Evolutionary conservation across 2,797 vertebrate genomes (phyloP).

Genomic region (Falco peregrinus): DNA sequence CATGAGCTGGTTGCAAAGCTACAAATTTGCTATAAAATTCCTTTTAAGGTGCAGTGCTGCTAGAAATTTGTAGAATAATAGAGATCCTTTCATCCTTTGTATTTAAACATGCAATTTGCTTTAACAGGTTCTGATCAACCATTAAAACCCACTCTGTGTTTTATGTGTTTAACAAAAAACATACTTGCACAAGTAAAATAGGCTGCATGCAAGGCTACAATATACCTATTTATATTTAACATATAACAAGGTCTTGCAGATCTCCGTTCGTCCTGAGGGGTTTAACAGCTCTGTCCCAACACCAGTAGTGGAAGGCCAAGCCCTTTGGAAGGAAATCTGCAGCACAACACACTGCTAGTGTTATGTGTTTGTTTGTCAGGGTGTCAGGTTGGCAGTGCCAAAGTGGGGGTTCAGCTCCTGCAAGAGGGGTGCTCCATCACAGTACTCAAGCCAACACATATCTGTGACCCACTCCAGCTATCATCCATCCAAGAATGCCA

Average conservation of each 20-base stretch:
- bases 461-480: neutral
- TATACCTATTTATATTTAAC: slow-evolving; percentile 12
- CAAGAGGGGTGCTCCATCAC: neutral
- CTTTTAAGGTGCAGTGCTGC: slow-evolving; percentile 61
- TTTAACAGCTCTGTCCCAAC: neutral
- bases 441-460: neutral
- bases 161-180: slow-evolving; percentile 67
- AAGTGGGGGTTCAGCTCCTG: rapidly evolving
- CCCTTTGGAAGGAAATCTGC: neutral
- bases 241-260: neutral
- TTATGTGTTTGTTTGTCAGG: rapidly evolving
- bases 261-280: neutral
- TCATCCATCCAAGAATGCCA: neutral
- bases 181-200: slow-evolving; percentile 33
- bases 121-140: slow-evolving; percentile 53
- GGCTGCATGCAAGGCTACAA: slow-evolving; percentile 12
- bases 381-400: neutral
- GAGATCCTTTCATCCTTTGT: slow-evolving; percentile 65
- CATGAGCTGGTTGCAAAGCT: slow-evolving; percentile 63
- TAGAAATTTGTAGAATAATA: slow-evolving; percentile 69
- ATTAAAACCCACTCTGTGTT: slow-evolving; percentile 55
- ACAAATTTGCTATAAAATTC: slow-evolving; percentile 71
- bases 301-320: neutral
- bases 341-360: neutral
- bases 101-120: slow-evolving; percentile 67